Base-by-base conservation (phyloP, 2,113 vertebrate genomes). In the Seriola quinqueradiata region DNA sequence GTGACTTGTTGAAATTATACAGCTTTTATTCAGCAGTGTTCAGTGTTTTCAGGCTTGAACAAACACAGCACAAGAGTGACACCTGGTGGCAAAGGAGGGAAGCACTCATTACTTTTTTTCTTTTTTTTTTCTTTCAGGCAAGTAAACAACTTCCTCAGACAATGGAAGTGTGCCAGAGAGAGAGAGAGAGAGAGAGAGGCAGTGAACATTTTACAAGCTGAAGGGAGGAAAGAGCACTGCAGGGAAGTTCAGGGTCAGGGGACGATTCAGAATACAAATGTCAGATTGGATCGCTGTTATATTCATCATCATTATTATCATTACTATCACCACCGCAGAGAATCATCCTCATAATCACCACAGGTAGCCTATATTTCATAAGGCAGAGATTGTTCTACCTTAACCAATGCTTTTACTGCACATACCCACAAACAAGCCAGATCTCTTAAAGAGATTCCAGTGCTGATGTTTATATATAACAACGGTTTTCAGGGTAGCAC, bases 1-100 rank as follows among this genome's bases (percentile, higher is more conserved):
- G 46, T 60, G 81, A 75, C 74, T 89, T 82, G 78, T 79, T 86
- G 73, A 77, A 85, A 85, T 61, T 36, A 28, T 40, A 38, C 13
- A 25, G 64, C 32, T 67, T 76, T 77, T 52, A 54, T 73, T 80
- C 38, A 19, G 21, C 66, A 66, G 54, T 28, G 28, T 28, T 28
- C 64, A 42, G 36, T n/a, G 44, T 42, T 36, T 38, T n/a, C 23
- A 60, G 57, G 46, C 28, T 38, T 68, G 89, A 89, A 76, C 25
- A 81, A 65, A 72, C 61, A 75, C 55, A 77, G 85, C 77, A 66
- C 95, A 95, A 95, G 79, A 94, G 93, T 94, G 97, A 95, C 97
- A 96, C 94, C 92, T 28, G 91, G 93, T 97, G 97, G 96, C 66
- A 2, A 50, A 50, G n/a, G 25, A 1, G 3, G 67, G 80, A 52